These are phyloP conservation scores for Carpatolechia fugitivella DNA, from an alignment of 2,888 invertebrate genomes.

Conservation along the genomic window DNA sequence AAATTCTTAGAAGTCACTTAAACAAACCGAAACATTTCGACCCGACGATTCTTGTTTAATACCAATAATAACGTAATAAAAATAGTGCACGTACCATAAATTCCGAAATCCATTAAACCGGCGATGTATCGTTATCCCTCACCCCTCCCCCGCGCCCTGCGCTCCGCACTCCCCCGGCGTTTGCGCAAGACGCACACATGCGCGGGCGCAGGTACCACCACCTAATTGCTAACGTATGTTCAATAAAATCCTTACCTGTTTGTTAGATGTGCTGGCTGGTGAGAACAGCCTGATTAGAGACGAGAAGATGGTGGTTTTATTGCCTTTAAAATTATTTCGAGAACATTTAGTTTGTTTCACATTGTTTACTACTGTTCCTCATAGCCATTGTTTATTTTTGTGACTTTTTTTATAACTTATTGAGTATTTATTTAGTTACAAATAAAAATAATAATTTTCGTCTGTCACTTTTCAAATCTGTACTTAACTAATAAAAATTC, in stretches of 20 bases:
- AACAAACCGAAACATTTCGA: neutral
- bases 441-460: no score
- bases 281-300: constrained; percentile 12
- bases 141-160: neutral
- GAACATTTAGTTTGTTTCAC: neutral
- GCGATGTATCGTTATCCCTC: constrained; percentile 48
- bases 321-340: neutral
- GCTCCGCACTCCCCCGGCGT: constrained; percentile 9
- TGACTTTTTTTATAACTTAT: no score
- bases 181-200: constrained; percentile 33
- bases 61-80: constrained; percentile 46
- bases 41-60: constrained; percentile 6
- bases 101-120: constrained; percentile 65
- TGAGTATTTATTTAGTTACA: no score
- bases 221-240: constrained; percentile 77
- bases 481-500: no score
- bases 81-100: constrained; percentile 61
- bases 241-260: constrained; percentile 67
- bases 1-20: neutral
- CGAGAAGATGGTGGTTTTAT: neutral
- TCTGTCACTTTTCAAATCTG: no score
- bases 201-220: constrained; percentile 66
- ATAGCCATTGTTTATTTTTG: no score
- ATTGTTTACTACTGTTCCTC: no score
- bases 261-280: constrained; percentile 30